Percentiles rank a stretch among this genome's conserved stretches.
Conservation (phyloP, 2,113 vertebrate genomes). For the Kryptolebias marmoratus region DNA sequence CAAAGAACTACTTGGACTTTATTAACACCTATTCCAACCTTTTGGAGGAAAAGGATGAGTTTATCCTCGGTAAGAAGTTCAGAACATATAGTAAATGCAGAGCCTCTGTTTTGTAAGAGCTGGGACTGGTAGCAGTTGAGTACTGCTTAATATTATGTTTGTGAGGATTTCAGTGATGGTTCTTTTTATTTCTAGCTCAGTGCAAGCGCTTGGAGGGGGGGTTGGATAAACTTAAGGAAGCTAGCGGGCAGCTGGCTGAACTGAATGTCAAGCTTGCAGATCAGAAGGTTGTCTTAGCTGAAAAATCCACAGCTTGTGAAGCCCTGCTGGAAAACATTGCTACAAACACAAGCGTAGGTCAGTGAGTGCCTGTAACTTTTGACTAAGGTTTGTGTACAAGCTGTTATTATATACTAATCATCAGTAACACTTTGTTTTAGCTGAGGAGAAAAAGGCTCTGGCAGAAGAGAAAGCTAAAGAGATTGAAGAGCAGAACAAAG, state of each 20-base stretch:
- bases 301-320: constrained; percentile 90
- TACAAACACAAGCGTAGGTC: constrained; percentile 86
- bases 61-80: constrained; percentile 84
- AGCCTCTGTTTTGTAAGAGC: background rate
- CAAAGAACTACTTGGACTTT: constrained; percentile 96
- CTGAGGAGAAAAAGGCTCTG: constrained; percentile 91
- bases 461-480: constrained; percentile 91
- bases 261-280: constrained; percentile 92
- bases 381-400: background rate
- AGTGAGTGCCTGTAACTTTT: constrained; percentile 49
- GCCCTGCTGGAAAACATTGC: constrained; percentile 87
- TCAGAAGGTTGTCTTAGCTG: constrained; percentile 90
- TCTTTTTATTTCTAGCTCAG: constrained; percentile 79
- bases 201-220: constrained; percentile 91
- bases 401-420: background rate
- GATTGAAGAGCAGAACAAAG: constrained; percentile 90
- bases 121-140: background rate
- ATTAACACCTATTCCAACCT: constrained; percentile 87
- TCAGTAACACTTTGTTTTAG: constrained; percentile 67
- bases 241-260: constrained; percentile 88
- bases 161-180: constrained; percentile 1
- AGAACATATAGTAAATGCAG: background rate
- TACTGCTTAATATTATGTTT: background rate
- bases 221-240: constrained; percentile 93
- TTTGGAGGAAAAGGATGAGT: constrained; percentile 88